Conservation (phyloP, 1,140 invertebrate species). For the Epicauta chinensis region DNA sequence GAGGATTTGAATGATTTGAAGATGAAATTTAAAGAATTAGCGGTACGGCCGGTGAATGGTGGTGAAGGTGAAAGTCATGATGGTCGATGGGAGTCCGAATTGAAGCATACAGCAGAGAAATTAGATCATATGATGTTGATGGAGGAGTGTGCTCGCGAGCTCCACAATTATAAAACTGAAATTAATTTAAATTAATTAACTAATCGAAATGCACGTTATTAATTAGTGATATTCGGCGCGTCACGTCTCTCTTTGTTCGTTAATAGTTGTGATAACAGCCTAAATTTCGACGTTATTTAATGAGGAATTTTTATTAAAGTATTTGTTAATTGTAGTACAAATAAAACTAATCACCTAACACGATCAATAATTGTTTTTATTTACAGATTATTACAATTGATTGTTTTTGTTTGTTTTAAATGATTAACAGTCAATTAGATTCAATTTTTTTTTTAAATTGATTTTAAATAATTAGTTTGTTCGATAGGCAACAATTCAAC, state of each 20-base stretch:
- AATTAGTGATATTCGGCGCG: not conserved
- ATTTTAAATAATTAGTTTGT: too few relatives aligned
- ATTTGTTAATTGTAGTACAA: slow-evolving; percentile 6
- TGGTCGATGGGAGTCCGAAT: slow-evolving; percentile 55
- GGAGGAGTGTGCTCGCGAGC: slow-evolving; percentile 48
- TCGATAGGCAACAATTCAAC: slow-evolving; percentile 8
- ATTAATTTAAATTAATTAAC: not conserved
- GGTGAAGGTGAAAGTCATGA: slow-evolving; percentile 52
- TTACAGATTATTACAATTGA: slow-evolving; percentile 8
- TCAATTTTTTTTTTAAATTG: too few relatives aligned
- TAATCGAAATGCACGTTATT: not conserved
- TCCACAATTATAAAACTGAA: slow-evolving; percentile 28
- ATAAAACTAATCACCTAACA: slow-evolving; percentile 8
- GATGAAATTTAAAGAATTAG: slow-evolving; percentile 53
- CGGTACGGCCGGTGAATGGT: slow-evolving; percentile 54
- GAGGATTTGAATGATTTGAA: slow-evolving; percentile 44
- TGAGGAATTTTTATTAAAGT: not conserved
- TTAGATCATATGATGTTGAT: slow-evolving; percentile 58
- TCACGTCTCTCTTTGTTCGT: not conserved
- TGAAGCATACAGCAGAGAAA: slow-evolving; percentile 58
- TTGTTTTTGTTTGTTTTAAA: slow-evolving; percentile 3
- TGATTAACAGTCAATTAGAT: too few relatives aligned
- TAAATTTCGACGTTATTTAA: not conserved
- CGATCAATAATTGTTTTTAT: slow-evolving; percentile 11
- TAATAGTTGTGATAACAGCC: not conserved